Conservation (phyloP, 2,797 vertebrate species). For the Alcedo quadribrachys region DNA sequence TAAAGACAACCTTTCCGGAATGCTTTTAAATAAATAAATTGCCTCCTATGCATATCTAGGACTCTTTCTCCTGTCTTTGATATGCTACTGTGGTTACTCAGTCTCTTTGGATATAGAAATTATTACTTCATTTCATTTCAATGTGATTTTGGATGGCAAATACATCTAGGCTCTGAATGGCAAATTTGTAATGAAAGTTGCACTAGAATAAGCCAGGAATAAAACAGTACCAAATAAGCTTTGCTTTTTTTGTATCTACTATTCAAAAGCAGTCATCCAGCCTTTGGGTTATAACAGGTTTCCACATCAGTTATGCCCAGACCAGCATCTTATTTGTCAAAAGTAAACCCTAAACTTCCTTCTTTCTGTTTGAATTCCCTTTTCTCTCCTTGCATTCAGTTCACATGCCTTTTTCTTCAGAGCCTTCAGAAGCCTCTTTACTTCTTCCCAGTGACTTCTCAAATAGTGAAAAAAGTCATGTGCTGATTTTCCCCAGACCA, state of each 20-base stretch:
- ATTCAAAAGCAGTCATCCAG: not conserved
- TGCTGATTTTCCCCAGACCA: not conserved
- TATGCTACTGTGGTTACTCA: not conserved
- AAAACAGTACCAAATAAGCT: not conserved
- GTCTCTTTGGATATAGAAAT: not conserved
- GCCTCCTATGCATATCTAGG: not conserved
- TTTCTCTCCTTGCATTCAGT: not conserved
- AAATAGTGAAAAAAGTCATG: not conserved
- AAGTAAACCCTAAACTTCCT: conserved; percentile 11
- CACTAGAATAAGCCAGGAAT: not conserved
- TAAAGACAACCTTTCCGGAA: conserved; percentile 3
- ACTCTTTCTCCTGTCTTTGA: not conserved
- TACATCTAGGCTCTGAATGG: not conserved
- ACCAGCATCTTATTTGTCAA: not conserved
- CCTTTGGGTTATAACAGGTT: not conserved
- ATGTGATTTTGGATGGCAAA: not conserved
- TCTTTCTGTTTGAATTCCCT: not conserved
- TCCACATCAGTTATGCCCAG: not conserved
- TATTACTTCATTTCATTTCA: not conserved
- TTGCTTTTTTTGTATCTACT: conserved; percentile 6
- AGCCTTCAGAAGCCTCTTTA: conserved; percentile 8
- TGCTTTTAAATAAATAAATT: conserved; percentile 10
- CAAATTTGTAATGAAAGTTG: not conserved
- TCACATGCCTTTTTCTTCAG: not conserved
- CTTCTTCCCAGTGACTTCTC: not conserved